Percentiles rank a stretch among this genome's conserved stretches.
phyloP scores from a whole-genome alignment of 2,888 invertebrate genomes.

The Sphinx pinastri region DNA sequence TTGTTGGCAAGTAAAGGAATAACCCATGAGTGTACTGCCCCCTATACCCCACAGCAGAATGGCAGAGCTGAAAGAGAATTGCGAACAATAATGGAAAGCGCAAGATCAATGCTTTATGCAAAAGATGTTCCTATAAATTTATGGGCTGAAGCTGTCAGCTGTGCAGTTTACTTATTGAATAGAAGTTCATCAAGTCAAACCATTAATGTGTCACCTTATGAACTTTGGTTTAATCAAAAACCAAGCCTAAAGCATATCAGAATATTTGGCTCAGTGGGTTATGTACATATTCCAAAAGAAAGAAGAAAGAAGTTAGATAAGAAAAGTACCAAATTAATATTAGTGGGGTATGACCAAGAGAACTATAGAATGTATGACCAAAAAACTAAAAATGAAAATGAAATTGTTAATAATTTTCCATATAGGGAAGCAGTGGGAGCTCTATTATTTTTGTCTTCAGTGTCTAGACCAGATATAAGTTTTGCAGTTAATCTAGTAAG shows the following conservation, averaged over 20 bases:
- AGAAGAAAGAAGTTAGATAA: constrained; percentile 40
- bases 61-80: constrained; percentile 49
- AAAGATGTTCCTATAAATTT: constrained; percentile 38
- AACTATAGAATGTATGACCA: constrained; percentile 47
- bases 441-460: too few relatives aligned
- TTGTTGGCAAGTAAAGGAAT: constrained; percentile 39
- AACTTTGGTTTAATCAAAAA: constrained; percentile 46
- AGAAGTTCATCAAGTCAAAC: constrained; percentile 46
- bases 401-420: too few relatives aligned
- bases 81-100: constrained; percentile 47
- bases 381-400: too few relatives aligned
- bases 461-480: too few relatives aligned
- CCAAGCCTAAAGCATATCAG: constrained; percentile 36
- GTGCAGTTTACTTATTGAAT: constrained; percentile 53
- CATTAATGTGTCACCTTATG: constrained; percentile 41
- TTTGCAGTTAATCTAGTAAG: too few relatives aligned
- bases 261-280: constrained; percentile 46
- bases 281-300: constrained; percentile 49
- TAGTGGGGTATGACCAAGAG: constrained; percentile 47
- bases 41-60: constrained; percentile 50
- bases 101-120: constrained; percentile 45
- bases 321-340: constrained; percentile 41
- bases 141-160: constrained; percentile 60
- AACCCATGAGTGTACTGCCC: constrained; percentile 43
- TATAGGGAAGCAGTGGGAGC: too few relatives aligned